phyloP scores from a whole-genome alignment of 2,888 invertebrate species.

The Protula sp. region DNA sequence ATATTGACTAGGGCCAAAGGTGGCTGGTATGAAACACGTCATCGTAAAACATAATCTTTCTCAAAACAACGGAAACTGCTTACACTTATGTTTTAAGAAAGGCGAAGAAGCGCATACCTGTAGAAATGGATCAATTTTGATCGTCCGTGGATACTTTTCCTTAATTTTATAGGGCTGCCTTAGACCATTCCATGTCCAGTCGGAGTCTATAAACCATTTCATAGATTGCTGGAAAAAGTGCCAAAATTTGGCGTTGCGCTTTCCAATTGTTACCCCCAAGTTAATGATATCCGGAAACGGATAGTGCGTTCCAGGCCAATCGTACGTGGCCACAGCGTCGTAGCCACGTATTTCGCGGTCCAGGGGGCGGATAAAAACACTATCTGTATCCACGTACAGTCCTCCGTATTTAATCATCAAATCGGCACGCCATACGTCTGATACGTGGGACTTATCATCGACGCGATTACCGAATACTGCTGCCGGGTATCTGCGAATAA shows the following conservation, averaged over 20 bases:
- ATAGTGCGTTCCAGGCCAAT: slow-evolving; percentile 38
- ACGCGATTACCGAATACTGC: slow-evolving; percentile 29
- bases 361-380: slow-evolving; percentile 34
- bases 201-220: slow-evolving; percentile 27
- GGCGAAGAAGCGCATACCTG: too few species aligned
- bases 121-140: slow-evolving; percentile 35
- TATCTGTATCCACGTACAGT: slow-evolving; percentile 48
- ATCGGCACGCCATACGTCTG: slow-evolving; percentile 46
- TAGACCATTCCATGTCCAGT: slow-evolving; percentile 31
- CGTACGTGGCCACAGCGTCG: slow-evolving; percentile 41
- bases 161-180: slow-evolving; percentile 30
- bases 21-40: too few species aligned
- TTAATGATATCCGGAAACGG: slow-evolving; percentile 34
- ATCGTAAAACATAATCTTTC: too few species aligned
- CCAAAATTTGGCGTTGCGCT: slow-evolving; percentile 28
- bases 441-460: slow-evolving; percentile 38
- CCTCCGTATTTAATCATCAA: slow-evolving; percentile 47
- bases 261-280: slow-evolving; percentile 39
- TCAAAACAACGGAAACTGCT: too few species aligned
- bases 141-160: slow-evolving; percentile 38
- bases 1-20: too few species aligned
- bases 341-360: slow-evolving; percentile 26
- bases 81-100: too few species aligned
- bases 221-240: slow-evolving; percentile 28
- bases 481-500: slow-evolving; percentile 23